Base-by-base conservation (phyloP, 2,888 invertebrate species). In the Toxonevra muliebris region DNA sequence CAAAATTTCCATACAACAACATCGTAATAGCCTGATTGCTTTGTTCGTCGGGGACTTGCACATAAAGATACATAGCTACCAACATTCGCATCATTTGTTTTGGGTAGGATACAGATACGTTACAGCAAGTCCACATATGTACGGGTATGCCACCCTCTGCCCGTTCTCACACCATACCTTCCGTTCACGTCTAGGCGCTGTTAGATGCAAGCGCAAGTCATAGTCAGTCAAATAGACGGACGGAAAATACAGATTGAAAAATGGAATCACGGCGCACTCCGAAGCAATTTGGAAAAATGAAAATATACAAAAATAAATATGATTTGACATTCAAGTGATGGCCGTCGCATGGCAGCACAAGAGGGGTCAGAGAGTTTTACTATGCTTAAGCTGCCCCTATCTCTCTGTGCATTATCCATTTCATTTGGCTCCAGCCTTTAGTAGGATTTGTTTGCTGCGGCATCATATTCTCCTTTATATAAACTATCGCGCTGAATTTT, bases 271-370 rank as follows among this genome's bases (percentile, higher is more conserved):
- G 72, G 71, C 71, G 61, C 64, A 50, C 70, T 66, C 66, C 61
- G 73, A 76, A 77, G 80, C 80, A 80, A 81, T 80, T 81, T 81
- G 73, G 58, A 75, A 75, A 80, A 80, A 81, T 80, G 80, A 78
- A 80, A 80, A 78, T 76, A 79, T 79, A 76, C 79, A 77, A 80
- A 81, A 80, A 79, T 80, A 80, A 80, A 81, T 80, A 80, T 76
- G 76, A 80, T 80, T 80, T 80, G 80, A 81, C 80, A 80, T 70
- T 55, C 69, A 66, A 72, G 66, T 71, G 70, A 72, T 68, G 69
- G 71, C 48, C 68, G 30, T 30, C 30, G 30, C 30, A 30, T 30
- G 30, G 30, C 7, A 30, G 30, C 7, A 7, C 30, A 30, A 30
- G 30, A 30, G 30, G 30, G 3, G 7, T 30, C 30, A 30, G 30